phyloP scores from a whole-genome alignment of 2,797 vertebrate genomes.

The Enteromius treurensis region DNA sequence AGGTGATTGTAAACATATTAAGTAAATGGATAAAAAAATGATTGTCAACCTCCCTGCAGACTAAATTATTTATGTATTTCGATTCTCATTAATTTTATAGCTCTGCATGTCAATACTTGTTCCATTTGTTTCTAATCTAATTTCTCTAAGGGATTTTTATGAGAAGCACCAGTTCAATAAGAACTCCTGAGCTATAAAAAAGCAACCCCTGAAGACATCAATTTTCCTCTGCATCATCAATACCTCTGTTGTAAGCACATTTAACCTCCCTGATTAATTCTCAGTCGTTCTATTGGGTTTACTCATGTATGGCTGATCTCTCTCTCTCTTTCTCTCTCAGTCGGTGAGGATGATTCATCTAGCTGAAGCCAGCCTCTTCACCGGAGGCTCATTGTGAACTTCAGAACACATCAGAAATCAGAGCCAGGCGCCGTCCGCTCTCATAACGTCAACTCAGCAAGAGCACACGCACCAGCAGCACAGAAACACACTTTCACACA shows the following conservation, averaged over 20 bases:
- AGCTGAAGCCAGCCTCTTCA: slow-evolving; percentile 70
- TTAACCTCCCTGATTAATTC: slow-evolving; percentile 73
- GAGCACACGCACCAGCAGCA: slow-evolving; percentile 50
- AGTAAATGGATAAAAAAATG: not conserved
- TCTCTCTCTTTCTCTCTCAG: slow-evolving; percentile 60
- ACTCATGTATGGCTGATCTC: slow-evolving; percentile 49
- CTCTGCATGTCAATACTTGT: not conserved
- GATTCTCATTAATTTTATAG: not conserved
- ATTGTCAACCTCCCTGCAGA: not conserved
- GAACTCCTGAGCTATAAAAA: not conserved
- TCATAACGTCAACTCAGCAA: slow-evolving; percentile 72
- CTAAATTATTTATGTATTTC: not conserved
- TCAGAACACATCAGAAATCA: slow-evolving; percentile 85
- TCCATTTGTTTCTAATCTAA: not conserved
- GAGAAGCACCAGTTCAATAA: not conserved
- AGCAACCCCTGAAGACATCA: not conserved
- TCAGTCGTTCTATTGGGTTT: slow-evolving; percentile 71
- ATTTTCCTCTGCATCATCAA: not conserved
- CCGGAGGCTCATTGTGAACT: slow-evolving; percentile 87
- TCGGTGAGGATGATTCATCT: slow-evolving; percentile 72
- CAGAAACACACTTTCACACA: slow-evolving; percentile 43
- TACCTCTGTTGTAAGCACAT: slow-evolving; percentile 60
- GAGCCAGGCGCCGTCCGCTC: slow-evolving; percentile 77
- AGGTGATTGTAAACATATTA: not conserved
- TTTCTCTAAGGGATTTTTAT: not conserved